Conservation (phyloP, 1,140 invertebrate species). For the Drosophila ironensis region DNA sequence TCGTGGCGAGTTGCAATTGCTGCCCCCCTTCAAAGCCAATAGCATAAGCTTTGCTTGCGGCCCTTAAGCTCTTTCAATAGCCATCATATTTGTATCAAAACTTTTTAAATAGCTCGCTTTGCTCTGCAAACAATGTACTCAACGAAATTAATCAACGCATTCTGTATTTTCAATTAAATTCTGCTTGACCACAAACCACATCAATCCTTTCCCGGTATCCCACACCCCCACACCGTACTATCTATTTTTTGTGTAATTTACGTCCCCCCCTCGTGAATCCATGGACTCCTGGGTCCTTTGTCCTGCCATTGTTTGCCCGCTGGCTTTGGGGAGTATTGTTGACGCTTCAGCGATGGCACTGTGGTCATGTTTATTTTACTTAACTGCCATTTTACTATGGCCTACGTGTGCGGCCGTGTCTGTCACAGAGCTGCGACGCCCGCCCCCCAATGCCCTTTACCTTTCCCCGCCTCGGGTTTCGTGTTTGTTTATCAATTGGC, state of each 20-base stretch:
- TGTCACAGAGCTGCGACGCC: not conserved
- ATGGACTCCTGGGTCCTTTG: not conserved
- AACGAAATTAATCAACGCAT: constrained; percentile 1
- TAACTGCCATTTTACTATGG: constrained; percentile 57
- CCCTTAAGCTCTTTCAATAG: no score
- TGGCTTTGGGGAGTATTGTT: constrained; percentile 24
- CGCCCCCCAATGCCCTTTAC: no score
- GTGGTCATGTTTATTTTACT: constrained; percentile 65
- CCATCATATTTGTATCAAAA: no score
- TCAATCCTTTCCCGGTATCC: constrained; percentile 14
- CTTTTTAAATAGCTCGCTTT: not conserved
- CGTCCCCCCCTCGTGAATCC: not conserved
- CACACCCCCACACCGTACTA: no score
- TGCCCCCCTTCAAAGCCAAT: no score
- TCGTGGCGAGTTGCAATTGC: constrained; percentile 19
- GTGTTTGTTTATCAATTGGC: constrained; percentile 70
- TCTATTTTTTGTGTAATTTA: not conserved
- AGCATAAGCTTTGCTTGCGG: no score
- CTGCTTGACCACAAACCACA: constrained; percentile 26
- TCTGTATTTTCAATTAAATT: constrained; percentile 16
- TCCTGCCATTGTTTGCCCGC: constrained; percentile 23
- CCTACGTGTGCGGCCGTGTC: constrained; percentile 46
- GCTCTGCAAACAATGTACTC: not conserved
- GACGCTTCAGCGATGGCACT: constrained; percentile 29
- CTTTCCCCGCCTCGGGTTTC: constrained; percentile 26